phyloP scores from a whole-genome alignment of 2,888 invertebrate species.

The Lysandra bellargus region DNA sequence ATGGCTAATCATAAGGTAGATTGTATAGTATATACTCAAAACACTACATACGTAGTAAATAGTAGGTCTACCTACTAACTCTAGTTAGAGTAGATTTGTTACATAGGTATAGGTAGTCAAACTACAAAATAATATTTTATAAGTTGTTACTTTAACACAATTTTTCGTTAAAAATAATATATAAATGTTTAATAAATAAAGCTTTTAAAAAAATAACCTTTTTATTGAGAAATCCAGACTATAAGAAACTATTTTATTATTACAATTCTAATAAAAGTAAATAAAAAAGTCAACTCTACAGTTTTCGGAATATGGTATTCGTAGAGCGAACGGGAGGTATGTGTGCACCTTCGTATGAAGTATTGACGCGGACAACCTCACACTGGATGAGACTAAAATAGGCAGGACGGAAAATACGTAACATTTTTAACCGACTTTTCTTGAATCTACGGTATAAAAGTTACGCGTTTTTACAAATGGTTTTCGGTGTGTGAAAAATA shows the following conservation, averaged over 20 bases:
- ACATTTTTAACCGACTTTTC: not conserved
- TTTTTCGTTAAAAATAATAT: no score
- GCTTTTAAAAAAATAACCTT: no score
- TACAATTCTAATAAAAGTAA: not conserved
- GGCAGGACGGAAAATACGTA: not conserved
- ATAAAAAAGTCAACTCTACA: conserved; percentile 47
- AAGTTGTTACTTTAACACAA: no score
- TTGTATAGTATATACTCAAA: no score
- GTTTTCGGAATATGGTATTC: conserved; percentile 61
- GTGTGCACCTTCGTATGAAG: conserved; percentile 69
- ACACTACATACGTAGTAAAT: no score
- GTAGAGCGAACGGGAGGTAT: conserved; percentile 68
- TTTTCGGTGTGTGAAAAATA: not conserved
- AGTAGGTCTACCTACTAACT: no score
- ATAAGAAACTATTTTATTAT: not conserved
- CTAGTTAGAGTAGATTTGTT: no score
- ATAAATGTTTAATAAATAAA: no score
- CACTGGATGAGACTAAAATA: conserved; percentile 51
- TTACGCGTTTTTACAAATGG: not conserved
- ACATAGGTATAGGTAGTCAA: no score
- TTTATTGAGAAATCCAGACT: not conserved
- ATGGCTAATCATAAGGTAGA: no score
- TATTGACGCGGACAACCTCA: conserved; percentile 57
- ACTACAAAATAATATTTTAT: no score
- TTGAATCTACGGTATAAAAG: not conserved